Percentiles rank a stretch among this genome's conserved stretches.
Conservation (phyloP, 2,888 invertebrate species). For the Drosophila subsilvestris region DNA sequence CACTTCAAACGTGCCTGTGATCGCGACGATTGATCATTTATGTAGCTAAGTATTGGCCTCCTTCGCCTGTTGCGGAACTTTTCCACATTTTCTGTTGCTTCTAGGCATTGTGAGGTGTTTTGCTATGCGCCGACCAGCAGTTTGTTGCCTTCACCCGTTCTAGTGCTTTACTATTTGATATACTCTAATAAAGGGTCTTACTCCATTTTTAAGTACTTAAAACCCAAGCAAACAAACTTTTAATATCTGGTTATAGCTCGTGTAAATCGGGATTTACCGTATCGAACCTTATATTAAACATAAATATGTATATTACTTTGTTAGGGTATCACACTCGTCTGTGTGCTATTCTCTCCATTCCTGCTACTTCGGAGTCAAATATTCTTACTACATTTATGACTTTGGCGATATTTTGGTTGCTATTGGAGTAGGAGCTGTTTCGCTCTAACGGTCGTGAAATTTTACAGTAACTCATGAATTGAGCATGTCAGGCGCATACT, state of each 20-base stretch:
- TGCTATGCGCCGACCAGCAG: slow-evolving; percentile 33
- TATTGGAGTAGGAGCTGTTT: slow-evolving; percentile 10
- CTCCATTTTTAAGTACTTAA: too few relatives aligned
- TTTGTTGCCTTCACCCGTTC: slow-evolving; percentile 61
- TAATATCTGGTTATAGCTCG: too few relatives aligned
- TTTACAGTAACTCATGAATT: too few relatives aligned
- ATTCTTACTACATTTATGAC: slow-evolving; percentile 81
- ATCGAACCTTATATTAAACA: too few relatives aligned
- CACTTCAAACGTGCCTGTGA: slow-evolving; percentile 66
- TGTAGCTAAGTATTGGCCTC: slow-evolving; percentile 44
- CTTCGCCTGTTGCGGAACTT: slow-evolving; percentile 15
- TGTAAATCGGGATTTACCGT: too few relatives aligned
- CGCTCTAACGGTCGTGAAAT: not conserved
- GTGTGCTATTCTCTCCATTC: too few relatives aligned
- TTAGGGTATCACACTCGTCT: too few relatives aligned
- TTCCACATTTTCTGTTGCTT: slow-evolving; percentile 42
- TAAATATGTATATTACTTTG: too few relatives aligned
- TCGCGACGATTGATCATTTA: slow-evolving; percentile 81
- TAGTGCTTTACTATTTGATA: too few relatives aligned
- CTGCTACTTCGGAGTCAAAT: too few relatives aligned
- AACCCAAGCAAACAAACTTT: too few relatives aligned
- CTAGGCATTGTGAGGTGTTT: slow-evolving; percentile 69
- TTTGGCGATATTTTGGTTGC: slow-evolving; percentile 76
- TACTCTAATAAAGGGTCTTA: slow-evolving; percentile 12
- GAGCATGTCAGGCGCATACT: too few relatives aligned